Percentiles rank a stretch among this genome's conserved stretches.
Conservation (phyloP, 2,888 invertebrate genomes). For the Euplexia lucipara region DNA sequence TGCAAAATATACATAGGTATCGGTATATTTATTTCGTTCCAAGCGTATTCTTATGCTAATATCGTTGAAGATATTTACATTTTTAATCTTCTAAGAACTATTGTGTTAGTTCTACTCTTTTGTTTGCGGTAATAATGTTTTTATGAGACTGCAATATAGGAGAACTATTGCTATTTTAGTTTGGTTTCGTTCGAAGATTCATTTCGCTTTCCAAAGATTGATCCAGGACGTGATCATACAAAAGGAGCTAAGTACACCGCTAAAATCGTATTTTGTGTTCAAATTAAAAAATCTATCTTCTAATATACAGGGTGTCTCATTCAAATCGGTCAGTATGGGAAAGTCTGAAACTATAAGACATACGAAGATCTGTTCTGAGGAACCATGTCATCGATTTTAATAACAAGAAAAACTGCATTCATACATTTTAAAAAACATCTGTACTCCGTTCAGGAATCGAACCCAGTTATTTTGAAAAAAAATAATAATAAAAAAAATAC, state of each 20-base stretch:
- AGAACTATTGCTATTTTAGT: neutral
- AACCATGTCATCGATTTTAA: no score
- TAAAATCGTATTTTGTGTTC: no score
- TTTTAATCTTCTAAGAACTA: slow-evolving; percentile 41
- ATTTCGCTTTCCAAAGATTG: neutral
- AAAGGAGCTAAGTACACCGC: neutral
- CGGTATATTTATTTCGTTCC: slow-evolving; percentile 38
- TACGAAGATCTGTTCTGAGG: no score
- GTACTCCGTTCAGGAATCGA: no score
- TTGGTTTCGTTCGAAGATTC: neutral
- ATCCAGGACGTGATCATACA: neutral
- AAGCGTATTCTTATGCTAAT: slow-evolving; percentile 52
- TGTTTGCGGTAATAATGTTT: slow-evolving; percentile 39
- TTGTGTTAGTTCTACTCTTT: slow-evolving; percentile 17
- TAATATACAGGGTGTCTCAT: no score
- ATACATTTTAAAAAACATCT: no score
- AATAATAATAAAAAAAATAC: no score
- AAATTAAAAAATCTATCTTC: no score
- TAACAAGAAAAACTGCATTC: no score
- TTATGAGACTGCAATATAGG: slow-evolving; percentile 5
- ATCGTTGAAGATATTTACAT: slow-evolving; percentile 21
- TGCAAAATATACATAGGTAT: slow-evolving; percentile 13
- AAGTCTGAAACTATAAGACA: no score
- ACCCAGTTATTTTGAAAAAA: no score
- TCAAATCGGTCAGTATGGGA: no score